Conservation (phyloP, 2,113 vertebrate genomes). For the Sialia sialis region DNA sequence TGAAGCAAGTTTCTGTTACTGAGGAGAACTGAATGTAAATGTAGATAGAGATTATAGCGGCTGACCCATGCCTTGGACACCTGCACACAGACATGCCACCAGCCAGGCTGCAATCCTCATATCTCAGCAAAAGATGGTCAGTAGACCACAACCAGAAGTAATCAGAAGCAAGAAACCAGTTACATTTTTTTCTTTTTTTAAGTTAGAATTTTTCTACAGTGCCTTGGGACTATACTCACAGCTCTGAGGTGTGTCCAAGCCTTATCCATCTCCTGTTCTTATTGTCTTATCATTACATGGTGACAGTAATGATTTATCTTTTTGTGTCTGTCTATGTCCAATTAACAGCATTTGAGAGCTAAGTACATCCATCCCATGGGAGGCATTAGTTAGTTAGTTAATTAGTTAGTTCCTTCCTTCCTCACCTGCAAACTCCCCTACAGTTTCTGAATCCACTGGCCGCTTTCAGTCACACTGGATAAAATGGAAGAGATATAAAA, state of each 20-base stretch:
- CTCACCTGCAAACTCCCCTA: neutral
- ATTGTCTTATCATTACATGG: neutral
- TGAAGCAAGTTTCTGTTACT: neutral
- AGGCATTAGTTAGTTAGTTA: neutral
- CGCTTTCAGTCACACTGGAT: neutral
- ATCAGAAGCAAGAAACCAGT: neutral
- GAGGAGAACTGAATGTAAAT: neutral
- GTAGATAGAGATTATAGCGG: neutral
- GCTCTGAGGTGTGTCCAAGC: neutral
- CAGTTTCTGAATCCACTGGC: neutral
- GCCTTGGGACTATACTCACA: neutral
- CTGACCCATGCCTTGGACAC: neutral
- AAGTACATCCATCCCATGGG: neutral
- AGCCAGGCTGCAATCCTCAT: neutral
- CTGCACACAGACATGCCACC: neutral
- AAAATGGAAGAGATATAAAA: neutral
- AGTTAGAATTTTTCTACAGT: neutral
- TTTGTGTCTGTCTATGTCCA: neutral
- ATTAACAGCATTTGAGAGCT: neutral
- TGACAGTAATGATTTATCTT: neutral
- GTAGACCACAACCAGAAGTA: neutral
- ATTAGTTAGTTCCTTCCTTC: neutral
- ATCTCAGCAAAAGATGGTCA: neutral
- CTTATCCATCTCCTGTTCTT: neutral
- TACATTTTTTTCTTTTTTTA: accelerated